These are phyloP conservation scores for Lota lota DNA, from an alignment of 2,113 vertebrate species.

Conservation along the genomic window DNA sequence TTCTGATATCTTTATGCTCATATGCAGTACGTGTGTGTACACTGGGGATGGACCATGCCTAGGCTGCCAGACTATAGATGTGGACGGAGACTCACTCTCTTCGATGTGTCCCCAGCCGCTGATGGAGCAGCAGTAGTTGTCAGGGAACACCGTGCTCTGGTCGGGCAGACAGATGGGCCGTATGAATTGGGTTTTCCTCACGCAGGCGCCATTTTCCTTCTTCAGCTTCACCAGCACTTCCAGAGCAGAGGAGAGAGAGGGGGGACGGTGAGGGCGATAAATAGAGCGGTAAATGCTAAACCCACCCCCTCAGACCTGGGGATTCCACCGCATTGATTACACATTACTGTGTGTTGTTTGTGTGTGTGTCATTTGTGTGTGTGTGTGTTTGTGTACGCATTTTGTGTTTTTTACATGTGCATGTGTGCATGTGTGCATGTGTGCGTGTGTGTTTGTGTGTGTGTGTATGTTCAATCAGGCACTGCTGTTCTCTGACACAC, in stretches of 20 bases:
- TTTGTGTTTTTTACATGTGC: too few relatives aligned
- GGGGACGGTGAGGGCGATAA: neutral
- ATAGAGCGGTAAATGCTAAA: neutral
- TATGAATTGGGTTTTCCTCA: slow-evolving; percentile 81
- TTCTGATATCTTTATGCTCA: too few relatives aligned
- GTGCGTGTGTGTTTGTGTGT: neutral
- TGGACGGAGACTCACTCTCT: slow-evolving; percentile 78
- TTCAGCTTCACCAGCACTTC: slow-evolving; percentile 88
- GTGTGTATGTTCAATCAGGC: slow-evolving; percentile 15
- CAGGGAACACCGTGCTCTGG: slow-evolving; percentile 66
- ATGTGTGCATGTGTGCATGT: too few relatives aligned
- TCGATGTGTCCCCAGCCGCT: slow-evolving; percentile 88
- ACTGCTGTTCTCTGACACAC: slow-evolving; percentile 60
- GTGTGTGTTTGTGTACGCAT: too few relatives aligned
- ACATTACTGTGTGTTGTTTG: neutral
- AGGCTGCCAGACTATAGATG: too few relatives aligned
- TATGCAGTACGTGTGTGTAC: too few relatives aligned
- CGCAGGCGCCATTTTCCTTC: slow-evolving; percentile 82
- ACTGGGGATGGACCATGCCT: too few relatives aligned
- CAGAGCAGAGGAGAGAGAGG: slow-evolving; percentile 15
- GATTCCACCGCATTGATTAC: slow-evolving; percentile 3
- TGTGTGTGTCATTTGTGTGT: slow-evolving; percentile 1
- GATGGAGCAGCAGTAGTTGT: slow-evolving; percentile 80
- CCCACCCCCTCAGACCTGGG: slow-evolving; percentile 19
- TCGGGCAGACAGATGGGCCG: slow-evolving; percentile 88